Evolutionary conservation across 2,888 invertebrate species (phyloP), one percentile per base, ranked within the genome.

Genomic region (Subacronicta megacephala): DNA sequence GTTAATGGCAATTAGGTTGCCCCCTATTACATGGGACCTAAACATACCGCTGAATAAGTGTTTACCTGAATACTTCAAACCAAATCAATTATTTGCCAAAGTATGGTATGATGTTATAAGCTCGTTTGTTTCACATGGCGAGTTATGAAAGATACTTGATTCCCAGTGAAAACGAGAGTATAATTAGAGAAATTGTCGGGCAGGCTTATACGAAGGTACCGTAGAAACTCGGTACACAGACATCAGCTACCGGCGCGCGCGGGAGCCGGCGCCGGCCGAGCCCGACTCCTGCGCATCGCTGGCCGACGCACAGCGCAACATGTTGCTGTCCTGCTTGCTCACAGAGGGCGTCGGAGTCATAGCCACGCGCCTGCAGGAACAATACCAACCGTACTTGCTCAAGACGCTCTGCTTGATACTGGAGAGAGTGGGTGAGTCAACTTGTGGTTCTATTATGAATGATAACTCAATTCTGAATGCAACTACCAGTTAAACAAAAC

Each of bases 331-430:
- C 38, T 97, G 97, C 77, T 82, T 97, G 6, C 89, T 97, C 61
- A 89, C 96, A 0, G 97, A 97, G 83, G 96, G 97, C 1, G 85
- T 97, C 15, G 97, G 96, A 0, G 86, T 95, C 74, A 93, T 96
- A 62, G 96, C 97, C 0, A 57, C 75, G 5, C 86, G 90, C 12
- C 86, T 97, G 18, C 85, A 90, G 47, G 75, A 84, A 0, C 76
- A 92, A 0, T 97, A 95, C 82, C 94, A 96, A 63, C 90, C 91
- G 1, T 96, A 95, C 80, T 82, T 97, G 61, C 85, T 97, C 53
- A 95, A 95, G 77, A 95, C 95, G 13, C 88, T 97, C 36, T 97
- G 97, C 72, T 87, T 95, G 46, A 87, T 97, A 18, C 85, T 97
- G 45, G 96, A 97, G 81, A 95, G 96, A 88, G 96, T 97, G 54